A percentile compares a stretch with the other conserved stretches of the same genome.
phyloP scores from a whole-genome alignment of 2,113 vertebrate genomes.

The Carettochelys insculpta region DNA sequence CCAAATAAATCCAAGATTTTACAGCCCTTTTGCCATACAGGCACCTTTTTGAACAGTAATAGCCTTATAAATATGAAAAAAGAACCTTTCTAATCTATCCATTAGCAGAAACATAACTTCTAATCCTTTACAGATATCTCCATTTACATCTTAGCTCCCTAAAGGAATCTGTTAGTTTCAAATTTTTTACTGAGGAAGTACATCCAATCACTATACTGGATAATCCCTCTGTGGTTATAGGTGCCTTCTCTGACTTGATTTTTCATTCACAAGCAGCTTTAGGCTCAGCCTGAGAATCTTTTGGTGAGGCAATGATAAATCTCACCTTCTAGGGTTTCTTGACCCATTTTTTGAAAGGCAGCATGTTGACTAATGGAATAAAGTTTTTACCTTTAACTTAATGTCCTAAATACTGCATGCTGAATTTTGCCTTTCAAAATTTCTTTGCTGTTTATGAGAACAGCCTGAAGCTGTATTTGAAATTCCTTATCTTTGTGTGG shows the following conservation, averaged over 20 bases:
- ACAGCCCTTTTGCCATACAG: background rate
- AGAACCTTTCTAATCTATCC: background rate
- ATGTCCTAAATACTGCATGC: background rate
- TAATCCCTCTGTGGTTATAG: background rate
- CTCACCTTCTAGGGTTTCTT: background rate
- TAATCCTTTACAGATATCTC: background rate
- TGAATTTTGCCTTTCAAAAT: background rate
- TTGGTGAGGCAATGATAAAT: background rate
- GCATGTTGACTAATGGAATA: background rate
- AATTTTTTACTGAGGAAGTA: background rate
- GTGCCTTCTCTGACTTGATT: conserved; percentile 7
- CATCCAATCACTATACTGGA: background rate
- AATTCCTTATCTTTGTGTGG: background rate
- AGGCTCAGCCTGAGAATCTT: background rate
- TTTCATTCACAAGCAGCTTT: background rate
- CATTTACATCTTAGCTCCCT: background rate
- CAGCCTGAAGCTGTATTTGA: background rate
- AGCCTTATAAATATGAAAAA: background rate
- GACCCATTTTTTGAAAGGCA: background rate
- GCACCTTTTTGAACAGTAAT: background rate
- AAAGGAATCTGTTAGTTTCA: background rate
- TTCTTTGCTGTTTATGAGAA: background rate
- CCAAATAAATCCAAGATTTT: background rate
- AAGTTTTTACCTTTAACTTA: background rate
- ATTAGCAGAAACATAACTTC: background rate